Conservation (phyloP, 1,140 invertebrate species). For the Littorina saxatilis region DNA sequence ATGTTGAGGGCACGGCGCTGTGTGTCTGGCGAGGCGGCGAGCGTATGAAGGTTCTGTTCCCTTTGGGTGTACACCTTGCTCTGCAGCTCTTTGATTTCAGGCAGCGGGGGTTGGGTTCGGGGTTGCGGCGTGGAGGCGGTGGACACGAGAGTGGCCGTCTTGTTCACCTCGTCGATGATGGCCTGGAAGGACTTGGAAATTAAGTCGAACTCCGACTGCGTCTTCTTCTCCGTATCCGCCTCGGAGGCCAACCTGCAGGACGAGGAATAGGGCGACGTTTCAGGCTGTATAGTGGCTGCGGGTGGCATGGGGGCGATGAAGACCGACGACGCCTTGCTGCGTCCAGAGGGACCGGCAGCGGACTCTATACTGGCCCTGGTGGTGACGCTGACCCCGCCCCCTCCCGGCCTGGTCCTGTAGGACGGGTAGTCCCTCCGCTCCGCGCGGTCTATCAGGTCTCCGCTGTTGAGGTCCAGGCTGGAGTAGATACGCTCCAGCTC, state of each 20-base stretch:
- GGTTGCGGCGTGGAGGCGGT: conserved; percentile 24
- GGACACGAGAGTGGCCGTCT: conserved; percentile 46
- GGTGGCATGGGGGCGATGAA: conserved; percentile 41
- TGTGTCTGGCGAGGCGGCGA: conserved; percentile 32
- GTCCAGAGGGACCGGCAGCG: conserved; percentile 28
- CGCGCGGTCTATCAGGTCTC: conserved; percentile 43
- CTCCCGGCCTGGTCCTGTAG: conserved; percentile 30
- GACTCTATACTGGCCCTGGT: conserved; percentile 17
- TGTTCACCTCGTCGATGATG: conserved; percentile 66
- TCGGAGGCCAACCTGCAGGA: conserved; percentile 25
- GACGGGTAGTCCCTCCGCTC: conserved; percentile 49
- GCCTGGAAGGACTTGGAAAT: conserved; percentile 70
- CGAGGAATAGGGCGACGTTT: conserved; percentile 25
- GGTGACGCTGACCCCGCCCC: conserved; percentile 21
- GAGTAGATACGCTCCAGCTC: conserved; percentile 69
- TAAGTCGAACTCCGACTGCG: conserved; percentile 67
- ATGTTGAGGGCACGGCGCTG: conserved; percentile 37
- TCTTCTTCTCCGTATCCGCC: conserved; percentile 59
- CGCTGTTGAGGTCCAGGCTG: conserved; percentile 59
- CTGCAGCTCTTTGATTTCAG: conserved; percentile 22
- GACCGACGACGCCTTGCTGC: conserved; percentile 37
- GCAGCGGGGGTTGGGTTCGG: conserved; percentile 2
- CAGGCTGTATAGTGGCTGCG: conserved; percentile 32
- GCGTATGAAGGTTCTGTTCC: background rate
- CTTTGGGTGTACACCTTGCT: conserved; percentile 28